Percentiles rank a stretch among this genome's conserved stretches.
Conservation (phyloP, 2,888 invertebrate genomes). For the Mesorhabditis belari region DNA sequence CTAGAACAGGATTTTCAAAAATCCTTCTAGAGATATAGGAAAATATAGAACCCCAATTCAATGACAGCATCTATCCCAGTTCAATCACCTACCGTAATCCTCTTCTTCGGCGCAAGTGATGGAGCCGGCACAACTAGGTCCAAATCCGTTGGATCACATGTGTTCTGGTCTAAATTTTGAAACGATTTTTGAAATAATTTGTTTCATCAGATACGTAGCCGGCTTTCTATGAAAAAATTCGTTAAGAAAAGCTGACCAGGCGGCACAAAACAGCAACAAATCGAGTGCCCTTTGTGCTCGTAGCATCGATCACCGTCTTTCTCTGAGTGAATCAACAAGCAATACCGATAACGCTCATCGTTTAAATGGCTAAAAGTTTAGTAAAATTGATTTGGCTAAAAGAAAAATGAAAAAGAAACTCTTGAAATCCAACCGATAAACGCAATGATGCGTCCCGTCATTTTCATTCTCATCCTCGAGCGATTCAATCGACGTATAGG, state of each 20-base stretch:
- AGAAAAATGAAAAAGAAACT: too few relatives aligned
- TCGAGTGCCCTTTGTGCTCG: slow-evolving; percentile 27
- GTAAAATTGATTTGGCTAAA: background rate
- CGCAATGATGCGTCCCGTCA: slow-evolving; percentile 17
- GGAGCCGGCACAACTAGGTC: slow-evolving; percentile 26
- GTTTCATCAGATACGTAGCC: too few relatives aligned
- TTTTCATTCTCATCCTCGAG: slow-evolving; percentile 1
- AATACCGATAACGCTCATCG: slow-evolving; percentile 30
- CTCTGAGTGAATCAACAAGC: slow-evolving; percentile 23
- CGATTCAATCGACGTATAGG: background rate
- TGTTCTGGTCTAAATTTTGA: slow-evolving; percentile 18
- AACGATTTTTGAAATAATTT: too few relatives aligned
- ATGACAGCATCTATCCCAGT: too few relatives aligned
- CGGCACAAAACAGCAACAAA: slow-evolving; percentile 33
- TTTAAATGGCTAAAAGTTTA: slow-evolving; percentile 13
- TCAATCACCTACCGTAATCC: background rate
- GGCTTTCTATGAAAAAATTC: too few relatives aligned
- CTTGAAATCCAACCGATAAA: slow-evolving; percentile 17
- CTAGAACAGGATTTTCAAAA: too few relatives aligned
- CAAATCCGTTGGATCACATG: slow-evolving; percentile 32
- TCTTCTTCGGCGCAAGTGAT: background rate
- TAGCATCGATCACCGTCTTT: slow-evolving; percentile 22
- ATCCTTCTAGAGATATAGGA: too few relatives aligned
- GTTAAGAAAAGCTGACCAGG: slow-evolving; percentile 12
- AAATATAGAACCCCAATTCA: too few relatives aligned